Evolutionary conservation across 2,113 vertebrate genomes (phyloP), one percentile per base, ranked within the genome.

Genomic region (Atrichornis clamosus): DNA sequence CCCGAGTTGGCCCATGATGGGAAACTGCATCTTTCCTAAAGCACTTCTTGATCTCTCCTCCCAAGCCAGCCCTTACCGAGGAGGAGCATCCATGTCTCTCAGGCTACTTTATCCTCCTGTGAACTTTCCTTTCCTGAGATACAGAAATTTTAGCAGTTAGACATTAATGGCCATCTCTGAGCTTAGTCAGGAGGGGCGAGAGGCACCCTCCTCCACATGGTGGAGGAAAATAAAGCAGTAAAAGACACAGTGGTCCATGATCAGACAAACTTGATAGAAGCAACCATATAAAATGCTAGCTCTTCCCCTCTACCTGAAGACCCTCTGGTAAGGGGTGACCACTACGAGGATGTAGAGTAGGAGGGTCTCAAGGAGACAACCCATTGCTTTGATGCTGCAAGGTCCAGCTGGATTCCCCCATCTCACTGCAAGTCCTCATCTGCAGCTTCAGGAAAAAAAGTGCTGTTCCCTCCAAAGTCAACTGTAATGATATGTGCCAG

Each of bases 401-500:
- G 35, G 28, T 44, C 62, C 39, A 76, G 46, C 33, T n/a, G 65
- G 46, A 63, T 30, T 70, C 37, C 42, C 13, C 26, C 50, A 46
- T 2, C 42, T 46, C 82, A 56, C 0, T 15, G 8, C 24, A 49
- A 77, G 11, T 28, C 21, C 52, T 47, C 47, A 24, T 2, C 37
- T 50, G 33, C 44, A 87, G 44, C 23, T 68, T 47, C n/a, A 65
- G 59, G 26, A 86, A 15, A 44, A 0, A 11, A 5, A 70, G 39
- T 0, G 10, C 20, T 50, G 33, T 3, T 42, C 24, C 77, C 15
- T 52, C 18, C 56, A 41, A 58, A 78, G 44, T 18, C 37, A 17
- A 14, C 0, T 22, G 7, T 4, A 24, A 12, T 0, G 1, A 1
- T 3, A 7, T 2, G 7, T 32, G 37, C 37, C 55, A 84, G 63